Conservation (phyloP, 2,113 vertebrate species). For the Maccullochella peelii region DNA sequence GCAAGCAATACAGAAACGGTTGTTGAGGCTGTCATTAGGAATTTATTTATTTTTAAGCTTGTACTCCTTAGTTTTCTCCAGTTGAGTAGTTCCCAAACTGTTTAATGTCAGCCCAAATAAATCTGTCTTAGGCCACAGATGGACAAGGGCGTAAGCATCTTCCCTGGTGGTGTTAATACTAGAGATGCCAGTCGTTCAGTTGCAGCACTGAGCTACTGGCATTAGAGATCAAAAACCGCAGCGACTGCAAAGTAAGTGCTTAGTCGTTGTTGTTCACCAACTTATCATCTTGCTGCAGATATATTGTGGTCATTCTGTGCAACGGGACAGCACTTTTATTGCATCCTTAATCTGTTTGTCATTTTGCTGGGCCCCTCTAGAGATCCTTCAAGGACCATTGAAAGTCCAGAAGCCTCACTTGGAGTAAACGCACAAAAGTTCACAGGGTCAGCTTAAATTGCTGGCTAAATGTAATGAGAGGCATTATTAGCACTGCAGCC, state of each 20-base stretch:
- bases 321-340: not conserved
- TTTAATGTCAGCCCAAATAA: not conserved
- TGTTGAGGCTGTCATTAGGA: not conserved
- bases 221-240: not conserved
- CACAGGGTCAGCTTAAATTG: not conserved
- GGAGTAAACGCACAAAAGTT: not conserved
- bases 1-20: not conserved
- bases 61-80: not conserved
- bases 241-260: not conserved
- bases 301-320: not conserved
- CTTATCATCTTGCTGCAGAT: not conserved
- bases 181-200: not conserved
- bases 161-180: not conserved
- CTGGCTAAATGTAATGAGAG: not conserved
- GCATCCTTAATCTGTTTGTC: not conserved
- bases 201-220: not conserved
- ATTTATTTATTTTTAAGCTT: not conserved
- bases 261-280: not conserved
- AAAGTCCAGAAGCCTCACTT: not conserved
- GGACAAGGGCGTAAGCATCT: not conserved
- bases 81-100: not conserved
- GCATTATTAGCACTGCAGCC: not conserved
- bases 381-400: not conserved
- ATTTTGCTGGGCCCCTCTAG: not conserved
- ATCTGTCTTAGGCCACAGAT: not conserved